Percentiles rank a stretch among this genome's conserved stretches.
Conservation (phyloP, 1,140 invertebrate genomes). For the Metaphire vulgaris region DNA sequence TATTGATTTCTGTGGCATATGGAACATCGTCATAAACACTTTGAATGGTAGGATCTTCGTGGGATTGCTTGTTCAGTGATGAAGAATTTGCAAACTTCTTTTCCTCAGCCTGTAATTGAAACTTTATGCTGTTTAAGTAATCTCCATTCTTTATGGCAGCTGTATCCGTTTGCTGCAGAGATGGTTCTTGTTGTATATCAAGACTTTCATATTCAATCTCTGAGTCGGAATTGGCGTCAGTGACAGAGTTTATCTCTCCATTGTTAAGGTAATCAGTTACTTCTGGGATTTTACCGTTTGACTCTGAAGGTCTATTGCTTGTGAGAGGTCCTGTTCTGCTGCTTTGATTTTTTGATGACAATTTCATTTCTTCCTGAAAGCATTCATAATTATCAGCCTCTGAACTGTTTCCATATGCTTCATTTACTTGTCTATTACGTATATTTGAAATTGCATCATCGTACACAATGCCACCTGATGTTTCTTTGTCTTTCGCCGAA, state of each 20-base stretch:
- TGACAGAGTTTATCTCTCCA: neutral
- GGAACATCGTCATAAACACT: neutral
- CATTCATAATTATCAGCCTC: too few species aligned
- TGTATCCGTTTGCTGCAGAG: too few species aligned
- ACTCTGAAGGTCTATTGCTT: neutral
- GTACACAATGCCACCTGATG: neutral
- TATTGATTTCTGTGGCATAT: neutral
- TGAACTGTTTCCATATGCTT: too few species aligned
- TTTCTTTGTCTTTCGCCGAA: neutral
- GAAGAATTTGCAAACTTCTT: too few species aligned
- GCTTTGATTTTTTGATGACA: neutral
- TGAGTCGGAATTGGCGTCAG: neutral
- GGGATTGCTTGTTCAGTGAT: too few species aligned
- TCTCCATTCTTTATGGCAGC: too few species aligned
- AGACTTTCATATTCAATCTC: too few species aligned
- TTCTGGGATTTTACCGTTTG: neutral
- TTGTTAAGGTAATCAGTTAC: neutral
- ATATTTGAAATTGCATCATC: neutral
- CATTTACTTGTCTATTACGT: neutral
- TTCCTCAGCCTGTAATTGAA: too few species aligned
- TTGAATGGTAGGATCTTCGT: neutral
- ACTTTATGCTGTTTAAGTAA: too few species aligned
- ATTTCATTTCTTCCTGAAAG: neutral
- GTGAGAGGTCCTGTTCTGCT: neutral
- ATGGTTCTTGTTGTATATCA: too few species aligned